Evolutionary conservation across 2,888 invertebrate genomes (phyloP), one percentile per base, ranked within the genome.

Genomic region (Sussaba pulchella): DNA sequence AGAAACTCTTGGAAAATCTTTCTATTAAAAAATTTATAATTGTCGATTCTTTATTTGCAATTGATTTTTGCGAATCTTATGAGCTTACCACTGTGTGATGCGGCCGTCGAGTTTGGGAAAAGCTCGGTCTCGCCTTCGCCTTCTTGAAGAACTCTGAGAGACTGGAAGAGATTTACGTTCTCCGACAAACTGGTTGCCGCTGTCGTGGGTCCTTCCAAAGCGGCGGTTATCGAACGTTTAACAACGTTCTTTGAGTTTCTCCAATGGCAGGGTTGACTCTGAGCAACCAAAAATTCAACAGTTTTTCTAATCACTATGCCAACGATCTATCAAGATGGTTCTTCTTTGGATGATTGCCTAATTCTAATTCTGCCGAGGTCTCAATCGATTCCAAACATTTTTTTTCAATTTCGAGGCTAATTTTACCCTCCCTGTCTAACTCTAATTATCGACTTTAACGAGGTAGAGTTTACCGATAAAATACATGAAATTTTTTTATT

Each of bases 181-280:
- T 98, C 98, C 0, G 98, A 98, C 10, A 97, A 90, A 77, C 93
- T 92, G 26, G 92, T 90, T 19, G 92, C 92, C 14, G 92, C 90
- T 41, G 92, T 88, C 71, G 92, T 88, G 81, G 94, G 82, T 6
- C 92, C 89, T 89, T 92, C 87, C 1, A 93, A 88, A 36, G 93
- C 90, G 63, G 92, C 91, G 82, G 93, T 86, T 50, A 95, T 93
- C 43, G 97, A 96, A 86, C 97, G 95, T 88, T 96, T 96, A 26
- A 94, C 94, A 39, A 97, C 95, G 75, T 94, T 95, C 92, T 98
- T 97, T 85, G 97, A 95, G 89, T 97, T 98, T 80, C 98, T 95
- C 98, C 98, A 98, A 92, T 98, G 97, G 88, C 98, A 98, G 0
- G 97, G 97, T 92, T 98, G 98, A 82, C 97, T 97, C 98, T 98